Conservation (phyloP, 1,140 invertebrate genomes). For the Drosophila saltans region DNA sequence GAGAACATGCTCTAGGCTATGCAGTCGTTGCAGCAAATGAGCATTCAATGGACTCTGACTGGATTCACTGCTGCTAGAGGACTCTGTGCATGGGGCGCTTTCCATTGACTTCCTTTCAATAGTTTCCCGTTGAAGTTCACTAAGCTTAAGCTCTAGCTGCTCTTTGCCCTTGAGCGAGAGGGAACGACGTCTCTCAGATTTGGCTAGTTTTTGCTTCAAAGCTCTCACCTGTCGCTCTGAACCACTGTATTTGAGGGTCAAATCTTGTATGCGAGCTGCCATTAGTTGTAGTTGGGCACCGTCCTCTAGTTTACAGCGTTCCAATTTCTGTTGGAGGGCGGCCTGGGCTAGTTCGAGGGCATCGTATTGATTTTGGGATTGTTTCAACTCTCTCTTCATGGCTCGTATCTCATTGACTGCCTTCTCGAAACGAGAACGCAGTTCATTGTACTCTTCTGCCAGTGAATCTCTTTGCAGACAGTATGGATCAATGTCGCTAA, state of each 20-base stretch:
- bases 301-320: slow-evolving; percentile 87
- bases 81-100: slow-evolving; percentile 42
- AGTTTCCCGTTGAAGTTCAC: slow-evolving; percentile 91
- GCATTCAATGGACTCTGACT: slow-evolving; percentile 60
- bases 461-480: slow-evolving; percentile 90
- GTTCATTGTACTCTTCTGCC: slow-evolving; percentile 91
- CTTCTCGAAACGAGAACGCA: slow-evolving; percentile 90
- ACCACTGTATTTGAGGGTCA: slow-evolving; percentile 90
- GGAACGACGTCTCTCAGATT: slow-evolving; percentile 91
- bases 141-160: slow-evolving; percentile 91
- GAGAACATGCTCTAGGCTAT: slow-evolving; percentile 85
- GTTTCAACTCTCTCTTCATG: slow-evolving; percentile 92
- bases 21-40: slow-evolving; percentile 85
- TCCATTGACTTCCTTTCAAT: slow-evolving; percentile 85
- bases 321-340: slow-evolving; percentile 89
- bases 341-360: slow-evolving; percentile 90
- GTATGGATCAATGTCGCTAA: slow-evolving; percentile 90
- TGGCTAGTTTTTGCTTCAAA: slow-evolving; percentile 91
- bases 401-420: slow-evolving; percentile 91
- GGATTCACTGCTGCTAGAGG: slow-evolving; percentile 52
- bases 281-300: slow-evolving; percentile 90
- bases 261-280: slow-evolving; percentile 92
- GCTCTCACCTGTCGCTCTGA: slow-evolving; percentile 93
- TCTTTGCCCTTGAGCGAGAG: slow-evolving; percentile 92
- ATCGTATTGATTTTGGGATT: slow-evolving; percentile 91